Evolutionary conservation across 2,797 vertebrate species (phyloP).

Genomic region (Remorina albescens): DNA sequence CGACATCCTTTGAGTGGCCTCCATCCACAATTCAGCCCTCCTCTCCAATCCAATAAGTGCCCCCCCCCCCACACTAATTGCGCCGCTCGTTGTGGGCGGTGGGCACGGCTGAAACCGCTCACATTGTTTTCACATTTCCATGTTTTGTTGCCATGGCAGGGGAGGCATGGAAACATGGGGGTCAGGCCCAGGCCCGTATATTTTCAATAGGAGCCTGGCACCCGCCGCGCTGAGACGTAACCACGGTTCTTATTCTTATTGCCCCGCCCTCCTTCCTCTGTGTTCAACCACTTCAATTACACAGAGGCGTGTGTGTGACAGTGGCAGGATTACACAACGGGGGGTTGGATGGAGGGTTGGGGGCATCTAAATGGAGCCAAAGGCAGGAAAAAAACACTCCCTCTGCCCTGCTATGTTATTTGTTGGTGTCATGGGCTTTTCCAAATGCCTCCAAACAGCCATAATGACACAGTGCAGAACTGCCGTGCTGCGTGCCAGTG

Average conservation of each 20-base stretch:
- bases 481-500: slow-evolving; percentile 41
- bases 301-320: slow-evolving; percentile 44
- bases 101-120: slow-evolving; percentile 43
- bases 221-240: slow-evolving; percentile 46
- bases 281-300: slow-evolving; percentile 55
- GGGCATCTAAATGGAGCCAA: slow-evolving; percentile 40
- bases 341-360: background rate
- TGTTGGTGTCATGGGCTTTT: slow-evolving; percentile 53
- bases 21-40: slow-evolving; percentile 15
- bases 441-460: slow-evolving; percentile 43
- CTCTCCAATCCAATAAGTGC: slow-evolving; percentile 59
- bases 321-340: slow-evolving; percentile 54
- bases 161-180: slow-evolving; percentile 51
- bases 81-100: slow-evolving; percentile 32
- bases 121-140: slow-evolving; percentile 60
- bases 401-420: slow-evolving; percentile 48
- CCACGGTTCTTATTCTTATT: slow-evolving; percentile 42
- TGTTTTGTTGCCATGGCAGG: slow-evolving; percentile 75
- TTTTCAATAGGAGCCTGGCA: slow-evolving; percentile 56
- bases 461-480: slow-evolving; percentile 54
- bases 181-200: slow-evolving; percentile 41
- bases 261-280: slow-evolving; percentile 15
- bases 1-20: slow-evolving; percentile 40
- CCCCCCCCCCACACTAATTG: slow-evolving; percentile 60
- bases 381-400: slow-evolving; percentile 43